Conservation (phyloP, 2,113 vertebrate species). For the Himantopus leucocephalus region DNA sequence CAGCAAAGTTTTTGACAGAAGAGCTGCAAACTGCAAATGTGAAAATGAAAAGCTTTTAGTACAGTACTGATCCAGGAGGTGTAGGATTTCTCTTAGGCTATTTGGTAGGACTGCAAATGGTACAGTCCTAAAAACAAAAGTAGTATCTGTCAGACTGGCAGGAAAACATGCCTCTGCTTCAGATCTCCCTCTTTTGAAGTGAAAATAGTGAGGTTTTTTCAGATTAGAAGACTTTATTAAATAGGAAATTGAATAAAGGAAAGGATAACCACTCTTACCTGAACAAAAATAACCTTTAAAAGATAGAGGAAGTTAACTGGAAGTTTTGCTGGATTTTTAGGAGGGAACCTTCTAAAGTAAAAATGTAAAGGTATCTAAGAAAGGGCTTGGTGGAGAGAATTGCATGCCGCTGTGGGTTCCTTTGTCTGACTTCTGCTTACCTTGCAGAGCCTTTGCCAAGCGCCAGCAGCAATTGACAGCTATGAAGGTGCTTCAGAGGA, state of each 20-base stretch:
- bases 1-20: not conserved
- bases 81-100: not conserved
- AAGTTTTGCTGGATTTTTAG: not conserved
- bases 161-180: not conserved
- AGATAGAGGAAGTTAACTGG: not conserved
- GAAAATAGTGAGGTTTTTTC: not conserved
- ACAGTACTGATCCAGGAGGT: not conserved
- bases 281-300: not conserved
- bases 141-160: not conserved
- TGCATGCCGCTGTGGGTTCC: not conserved
- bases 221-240: not conserved
- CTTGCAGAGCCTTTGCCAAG: conserved; percentile 89
- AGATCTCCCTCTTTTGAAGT: not conserved
- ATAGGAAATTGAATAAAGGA: not conserved
- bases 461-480: conserved; percentile 96
- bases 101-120: not conserved
- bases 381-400: not conserved
- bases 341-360: not conserved
- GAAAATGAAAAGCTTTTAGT: not conserved
- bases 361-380: not conserved
- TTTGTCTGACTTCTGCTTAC: not conserved
- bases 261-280: not conserved
- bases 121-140: not conserved
- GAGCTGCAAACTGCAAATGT: not conserved
- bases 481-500: conserved; percentile 98